A percentile compares a stretch with the other conserved stretches of the same genome.
Evolutionary conservation across 1,140 invertebrate species (phyloP).

Genomic region (Akabosia matsudoensis): DNA sequence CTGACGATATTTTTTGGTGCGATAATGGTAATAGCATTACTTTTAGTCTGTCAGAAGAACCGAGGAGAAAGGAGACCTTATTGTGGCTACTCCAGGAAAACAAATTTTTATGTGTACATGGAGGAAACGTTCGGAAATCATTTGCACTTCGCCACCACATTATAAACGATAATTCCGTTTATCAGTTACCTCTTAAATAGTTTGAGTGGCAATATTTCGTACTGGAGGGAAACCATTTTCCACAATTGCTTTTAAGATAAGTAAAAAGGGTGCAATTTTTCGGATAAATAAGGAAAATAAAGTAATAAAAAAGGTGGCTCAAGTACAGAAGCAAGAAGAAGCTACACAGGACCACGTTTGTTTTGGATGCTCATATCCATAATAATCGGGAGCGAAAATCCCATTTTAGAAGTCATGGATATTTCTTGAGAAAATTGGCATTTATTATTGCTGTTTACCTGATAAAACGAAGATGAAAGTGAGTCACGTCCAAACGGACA

Average conservation of each 20-base stretch:
- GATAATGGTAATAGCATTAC: slow-evolving; percentile 18
- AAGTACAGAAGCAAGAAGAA: background rate
- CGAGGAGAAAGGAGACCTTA: background rate
- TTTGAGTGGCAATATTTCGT: slow-evolving; percentile 1
- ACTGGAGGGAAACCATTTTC: background rate
- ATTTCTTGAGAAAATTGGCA: background rate
- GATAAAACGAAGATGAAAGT: slow-evolving; percentile 19
- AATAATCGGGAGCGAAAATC: background rate
- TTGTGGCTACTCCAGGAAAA: background rate
- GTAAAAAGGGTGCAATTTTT: slow-evolving; percentile 19
- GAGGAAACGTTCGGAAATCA: too few relatives aligned
- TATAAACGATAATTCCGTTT: background rate
- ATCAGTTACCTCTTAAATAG: background rate
- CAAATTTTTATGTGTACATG: background rate
- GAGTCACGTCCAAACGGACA: background rate
- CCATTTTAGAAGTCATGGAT: background rate
- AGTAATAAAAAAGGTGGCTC: background rate
- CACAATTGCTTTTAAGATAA: background rate
- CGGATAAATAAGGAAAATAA: background rate
- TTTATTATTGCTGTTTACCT: background rate
- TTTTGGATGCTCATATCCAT: slow-evolving; percentile 17
- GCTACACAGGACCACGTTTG: background rate
- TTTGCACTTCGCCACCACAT: too few relatives aligned
- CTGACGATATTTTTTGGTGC: slow-evolving; percentile 16
- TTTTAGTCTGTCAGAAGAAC: background rate